These are phyloP conservation scores for Urechis unicinctus DNA, from an alignment of 2,888 invertebrate genomes.

Conservation along the genomic window DNA sequence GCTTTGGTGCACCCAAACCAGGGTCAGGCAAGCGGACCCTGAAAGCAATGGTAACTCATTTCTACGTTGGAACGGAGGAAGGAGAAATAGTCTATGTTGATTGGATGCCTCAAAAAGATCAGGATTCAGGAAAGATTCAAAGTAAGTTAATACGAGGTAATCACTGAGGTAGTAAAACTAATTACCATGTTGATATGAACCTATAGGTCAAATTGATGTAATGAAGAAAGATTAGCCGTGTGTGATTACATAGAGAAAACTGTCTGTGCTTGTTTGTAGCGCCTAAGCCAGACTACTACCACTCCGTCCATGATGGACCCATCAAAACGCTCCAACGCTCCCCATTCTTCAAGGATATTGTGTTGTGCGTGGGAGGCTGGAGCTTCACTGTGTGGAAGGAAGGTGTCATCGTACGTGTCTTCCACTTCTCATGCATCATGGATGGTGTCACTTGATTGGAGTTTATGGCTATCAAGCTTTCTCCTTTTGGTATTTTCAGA, in stretches of 20 bases:
- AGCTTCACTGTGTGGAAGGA: conserved; percentile 71
- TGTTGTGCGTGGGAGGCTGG: conserved; percentile 69
- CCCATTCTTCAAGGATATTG: conserved; percentile 59
- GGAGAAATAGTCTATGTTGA: conserved; percentile 51
- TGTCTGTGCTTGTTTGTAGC: conserved; percentile 26
- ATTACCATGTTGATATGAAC: not conserved
- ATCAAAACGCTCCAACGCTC: conserved; percentile 52
- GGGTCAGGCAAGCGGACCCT: conserved; percentile 43
- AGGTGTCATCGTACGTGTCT: conserved; percentile 53
- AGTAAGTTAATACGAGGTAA: conserved; percentile 27
- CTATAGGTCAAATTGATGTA: not conserved
- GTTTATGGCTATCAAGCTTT: not conserved
- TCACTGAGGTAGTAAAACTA: not conserved
- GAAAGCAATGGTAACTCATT: conserved; percentile 41
- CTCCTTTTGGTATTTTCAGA: conserved; percentile 22
- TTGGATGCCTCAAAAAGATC: conserved; percentile 52
- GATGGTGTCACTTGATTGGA: not conserved
- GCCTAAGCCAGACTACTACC: conserved; percentile 48
- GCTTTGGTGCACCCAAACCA: conserved; percentile 28
- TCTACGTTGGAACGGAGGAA: conserved; percentile 51
- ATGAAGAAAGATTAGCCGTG: no score
- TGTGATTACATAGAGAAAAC: no score
- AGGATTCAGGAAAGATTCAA: conserved; percentile 49
- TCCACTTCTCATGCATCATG: not conserved
- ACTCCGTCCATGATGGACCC: conserved; percentile 45